phyloP scores from a whole-genome alignment of 1,140 invertebrate species.

The Habropoda laboriosa region DNA sequence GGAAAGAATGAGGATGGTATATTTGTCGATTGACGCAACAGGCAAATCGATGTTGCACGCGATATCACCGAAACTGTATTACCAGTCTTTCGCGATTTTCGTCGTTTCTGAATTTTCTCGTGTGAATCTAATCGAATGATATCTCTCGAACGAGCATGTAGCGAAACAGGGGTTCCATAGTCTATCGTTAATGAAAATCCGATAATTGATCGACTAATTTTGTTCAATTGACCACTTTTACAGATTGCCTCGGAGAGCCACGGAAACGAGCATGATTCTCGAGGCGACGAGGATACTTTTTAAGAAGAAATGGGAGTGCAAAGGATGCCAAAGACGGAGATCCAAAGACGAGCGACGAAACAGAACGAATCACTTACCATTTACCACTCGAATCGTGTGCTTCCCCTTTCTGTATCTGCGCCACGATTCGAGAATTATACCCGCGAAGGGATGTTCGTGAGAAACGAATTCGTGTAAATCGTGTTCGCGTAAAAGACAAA shows the following conservation, averaged over 20 bases:
- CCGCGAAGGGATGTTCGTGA: not conserved
- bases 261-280: conserved; percentile 2
- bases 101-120: not conserved
- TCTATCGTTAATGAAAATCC: no score
- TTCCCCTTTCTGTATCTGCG: not conserved
- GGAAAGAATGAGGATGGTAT: conserved; percentile 18
- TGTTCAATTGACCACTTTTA: not conserved
- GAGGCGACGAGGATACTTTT: not conserved
- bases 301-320: not conserved
- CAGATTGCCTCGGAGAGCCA: conserved; percentile 40
- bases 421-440: not conserved
- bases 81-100: no score
- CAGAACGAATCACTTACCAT: not conserved
- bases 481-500: conserved; percentile 23
- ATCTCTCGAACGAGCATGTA: no score
- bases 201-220: no score
- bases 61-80: no score
- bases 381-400: not conserved
- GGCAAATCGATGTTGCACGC: not conserved
- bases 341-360: not conserved
- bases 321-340: not conserved
- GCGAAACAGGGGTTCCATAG: no score
- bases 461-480: not conserved
- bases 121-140: no score
- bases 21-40: conserved; percentile 15